Percentiles rank a stretch among this genome's conserved stretches.
Evolutionary conservation across 2,888 invertebrate genomes (phyloP).

Genomic region (Hydraecia micacea): DNA sequence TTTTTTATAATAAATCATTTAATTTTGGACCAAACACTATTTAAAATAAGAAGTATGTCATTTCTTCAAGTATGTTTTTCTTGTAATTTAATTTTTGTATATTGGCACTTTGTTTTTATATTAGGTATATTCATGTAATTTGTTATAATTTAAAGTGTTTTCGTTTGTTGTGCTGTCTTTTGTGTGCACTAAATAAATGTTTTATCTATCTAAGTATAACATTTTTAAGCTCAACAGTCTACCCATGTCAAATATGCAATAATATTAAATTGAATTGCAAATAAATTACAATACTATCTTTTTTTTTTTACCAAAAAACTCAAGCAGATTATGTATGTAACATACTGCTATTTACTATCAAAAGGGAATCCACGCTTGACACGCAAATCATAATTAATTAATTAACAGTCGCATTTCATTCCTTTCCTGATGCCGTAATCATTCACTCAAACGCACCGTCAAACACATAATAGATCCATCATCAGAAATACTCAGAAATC

Average conservation of each 20-base stretch:
- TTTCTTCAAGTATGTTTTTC: too few relatives aligned
- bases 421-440: background rate
- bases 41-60: too few relatives aligned
- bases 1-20: too few relatives aligned
- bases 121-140: too few relatives aligned
- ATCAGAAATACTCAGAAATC: conserved; percentile 4
- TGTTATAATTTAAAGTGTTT: too few relatives aligned
- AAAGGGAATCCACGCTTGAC: background rate
- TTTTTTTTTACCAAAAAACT: background rate
- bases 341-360: background rate
- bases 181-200: too few relatives aligned
- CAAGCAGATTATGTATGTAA: background rate
- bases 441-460: background rate
- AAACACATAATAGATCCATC: conserved; percentile 3
- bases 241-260: background rate
- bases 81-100: too few relatives aligned
- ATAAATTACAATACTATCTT: background rate
- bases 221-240: background rate
- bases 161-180: too few relatives aligned
- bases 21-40: too few relatives aligned
- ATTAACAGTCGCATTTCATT: background rate
- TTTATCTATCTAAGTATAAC: too few relatives aligned
- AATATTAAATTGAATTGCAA: background rate
- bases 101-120: too few relatives aligned
- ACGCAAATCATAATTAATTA: background rate